These are phyloP conservation scores for Eclectus roratus DNA, from an alignment of 2,113 vertebrate species.

Conservation along the genomic window DNA sequence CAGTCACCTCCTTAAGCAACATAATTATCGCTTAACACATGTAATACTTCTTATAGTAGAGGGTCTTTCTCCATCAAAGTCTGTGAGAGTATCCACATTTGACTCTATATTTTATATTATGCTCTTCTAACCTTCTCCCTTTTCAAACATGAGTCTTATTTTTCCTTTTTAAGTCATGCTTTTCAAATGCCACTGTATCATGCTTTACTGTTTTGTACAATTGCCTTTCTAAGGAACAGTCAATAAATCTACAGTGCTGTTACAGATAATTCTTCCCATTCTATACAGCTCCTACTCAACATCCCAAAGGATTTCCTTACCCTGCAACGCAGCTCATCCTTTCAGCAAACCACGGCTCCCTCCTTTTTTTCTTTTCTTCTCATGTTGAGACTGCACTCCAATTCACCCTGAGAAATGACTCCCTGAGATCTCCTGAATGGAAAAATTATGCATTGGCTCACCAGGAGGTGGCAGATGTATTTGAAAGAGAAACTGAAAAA, in stretches of 20 bases:
- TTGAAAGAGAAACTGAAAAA: background rate
- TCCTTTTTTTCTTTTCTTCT: background rate
- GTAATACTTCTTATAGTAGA: background rate
- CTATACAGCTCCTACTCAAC: background rate
- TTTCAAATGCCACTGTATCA: background rate
- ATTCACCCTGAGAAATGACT: background rate
- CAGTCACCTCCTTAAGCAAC: background rate
- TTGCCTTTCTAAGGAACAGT: background rate
- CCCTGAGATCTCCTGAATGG: background rate
- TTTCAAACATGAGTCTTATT: background rate
- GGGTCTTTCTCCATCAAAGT: background rate
- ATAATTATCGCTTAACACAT: background rate
- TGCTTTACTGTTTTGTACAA: background rate
- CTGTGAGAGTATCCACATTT: background rate
- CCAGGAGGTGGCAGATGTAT: background rate
- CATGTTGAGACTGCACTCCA: background rate
- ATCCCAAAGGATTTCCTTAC: background rate
- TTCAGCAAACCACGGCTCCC: background rate
- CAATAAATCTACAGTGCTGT: background rate
- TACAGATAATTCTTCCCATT: background rate
- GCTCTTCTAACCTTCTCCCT: background rate
- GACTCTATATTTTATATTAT: background rate
- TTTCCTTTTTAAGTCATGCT: background rate
- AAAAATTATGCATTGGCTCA: background rate
- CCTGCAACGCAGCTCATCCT: background rate